Conservation (phyloP, 2,888 invertebrate genomes). For the Eupsilia transversa region DNA sequence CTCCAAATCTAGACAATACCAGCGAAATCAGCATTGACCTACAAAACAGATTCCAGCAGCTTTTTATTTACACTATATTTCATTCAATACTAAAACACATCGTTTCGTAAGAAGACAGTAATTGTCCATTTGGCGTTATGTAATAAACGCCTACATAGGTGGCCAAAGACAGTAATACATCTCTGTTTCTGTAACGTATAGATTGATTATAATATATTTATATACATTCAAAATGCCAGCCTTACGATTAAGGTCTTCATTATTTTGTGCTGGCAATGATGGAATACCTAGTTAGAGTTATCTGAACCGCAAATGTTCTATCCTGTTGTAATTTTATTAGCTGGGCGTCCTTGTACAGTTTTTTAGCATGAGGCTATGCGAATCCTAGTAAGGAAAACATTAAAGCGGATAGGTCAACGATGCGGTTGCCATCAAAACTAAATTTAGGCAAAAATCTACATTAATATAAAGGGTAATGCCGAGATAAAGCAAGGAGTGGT, state of each 20-base stretch:
- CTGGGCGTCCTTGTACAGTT: constrained; percentile 51
- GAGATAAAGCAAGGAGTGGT: constrained; percentile 68
- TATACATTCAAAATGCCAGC: constrained; percentile 67
- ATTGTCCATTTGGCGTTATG: constrained; percentile 55
- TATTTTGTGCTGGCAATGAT: constrained; percentile 36
- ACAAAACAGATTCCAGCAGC: constrained; percentile 59
- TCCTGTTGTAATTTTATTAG: constrained; percentile 50
- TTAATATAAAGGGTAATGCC: constrained; percentile 64
- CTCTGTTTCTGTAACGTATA: constrained; percentile 59
- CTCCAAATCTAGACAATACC: constrained; percentile 68
- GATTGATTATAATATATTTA: constrained; percentile 62
- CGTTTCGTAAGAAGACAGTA: constrained; percentile 54
- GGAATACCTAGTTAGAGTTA: constrained; percentile 36
- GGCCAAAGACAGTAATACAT: constrained; percentile 57
- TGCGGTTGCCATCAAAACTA: constrained; percentile 63
- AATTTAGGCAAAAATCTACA: constrained; percentile 61
- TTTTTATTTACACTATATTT: constrained; percentile 57
- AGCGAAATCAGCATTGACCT: constrained; percentile 76
- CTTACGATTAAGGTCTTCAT: constrained; percentile 60
- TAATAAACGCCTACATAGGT: constrained; percentile 54
- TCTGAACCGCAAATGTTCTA: constrained; percentile 13
- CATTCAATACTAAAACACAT: constrained; percentile 41
- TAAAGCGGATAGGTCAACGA: constrained; percentile 58
- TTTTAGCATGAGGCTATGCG: constrained; percentile 24
- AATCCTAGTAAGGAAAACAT: constrained; percentile 52